These are phyloP conservation scores for Zygothrica quintamaculata DNA, from an alignment of 2,888 invertebrate genomes.

Conservation along the genomic window DNA sequence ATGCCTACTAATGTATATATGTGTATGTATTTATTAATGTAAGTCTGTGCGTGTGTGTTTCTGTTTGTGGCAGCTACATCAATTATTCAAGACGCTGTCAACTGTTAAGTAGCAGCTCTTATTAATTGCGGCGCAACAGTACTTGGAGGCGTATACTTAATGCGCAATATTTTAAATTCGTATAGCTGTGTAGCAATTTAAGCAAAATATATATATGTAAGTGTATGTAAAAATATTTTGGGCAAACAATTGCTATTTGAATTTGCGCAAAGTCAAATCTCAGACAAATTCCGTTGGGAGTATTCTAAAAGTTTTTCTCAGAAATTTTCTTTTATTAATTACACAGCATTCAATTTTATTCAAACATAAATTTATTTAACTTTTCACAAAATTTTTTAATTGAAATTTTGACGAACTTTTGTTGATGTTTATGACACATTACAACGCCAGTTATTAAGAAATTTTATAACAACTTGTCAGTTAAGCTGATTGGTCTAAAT, in stretches of 20 bases:
- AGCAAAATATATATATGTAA: neutral
- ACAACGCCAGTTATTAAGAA: too few relatives aligned
- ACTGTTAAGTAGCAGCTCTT: slow-evolving; percentile 16
- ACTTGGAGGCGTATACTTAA: slow-evolving; percentile 48
- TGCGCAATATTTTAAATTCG: slow-evolving; percentile 30
- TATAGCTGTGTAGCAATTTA: slow-evolving; percentile 22
- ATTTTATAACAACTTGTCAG: too few relatives aligned
- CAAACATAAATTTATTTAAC: slow-evolving; percentile 16
- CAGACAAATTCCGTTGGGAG: too few relatives aligned
- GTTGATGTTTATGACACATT: slow-evolving; percentile 21
- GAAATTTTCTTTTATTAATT: slow-evolving; percentile 32
- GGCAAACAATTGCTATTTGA: neutral
- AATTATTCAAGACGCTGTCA: slow-evolving; percentile 52
- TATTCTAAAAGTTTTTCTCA: slow-evolving; percentile 15
- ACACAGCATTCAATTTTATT: slow-evolving; percentile 21
- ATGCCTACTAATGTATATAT: neutral
- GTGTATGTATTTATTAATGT: neutral
- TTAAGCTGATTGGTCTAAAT: too few relatives aligned
- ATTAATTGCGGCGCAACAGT: slow-evolving; percentile 42
- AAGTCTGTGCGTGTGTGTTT: neutral
- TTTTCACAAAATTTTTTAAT: slow-evolving; percentile 25
- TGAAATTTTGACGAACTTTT: slow-evolving; percentile 10
- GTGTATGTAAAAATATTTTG: slow-evolving; percentile 1
- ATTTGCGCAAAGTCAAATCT: slow-evolving; percentile 11
- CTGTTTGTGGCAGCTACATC: slow-evolving; percentile 31